These are phyloP conservation scores for Alitta virens DNA, from an alignment of 2,888 invertebrate species.

Conservation along the genomic window DNA sequence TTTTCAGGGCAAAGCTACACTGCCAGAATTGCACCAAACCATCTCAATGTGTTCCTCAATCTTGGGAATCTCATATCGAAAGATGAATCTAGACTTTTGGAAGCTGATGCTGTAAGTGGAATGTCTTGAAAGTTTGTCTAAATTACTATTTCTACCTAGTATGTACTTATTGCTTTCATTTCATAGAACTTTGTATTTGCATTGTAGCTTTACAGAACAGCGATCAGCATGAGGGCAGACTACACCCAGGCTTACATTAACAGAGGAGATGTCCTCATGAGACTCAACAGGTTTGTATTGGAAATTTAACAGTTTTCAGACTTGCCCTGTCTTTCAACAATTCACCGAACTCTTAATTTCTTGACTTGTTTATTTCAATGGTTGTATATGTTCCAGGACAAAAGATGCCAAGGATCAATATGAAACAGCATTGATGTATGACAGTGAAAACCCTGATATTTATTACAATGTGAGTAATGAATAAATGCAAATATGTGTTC, in stretches of 20 bases:
- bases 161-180: too few relatives aligned
- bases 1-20: slow-evolving; percentile 88
- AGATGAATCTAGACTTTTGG: slow-evolving; percentile 85
- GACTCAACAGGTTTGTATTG: slow-evolving; percentile 70
- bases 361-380: slow-evolving; percentile 25
- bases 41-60: slow-evolving; percentile 92
- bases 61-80: slow-evolving; percentile 91
- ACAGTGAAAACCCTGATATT: slow-evolving; percentile 60
- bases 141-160: too few relatives aligned
- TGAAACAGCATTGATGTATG: slow-evolving; percentile 86
- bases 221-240: slow-evolving; percentile 94
- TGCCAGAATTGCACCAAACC: slow-evolving; percentile 91
- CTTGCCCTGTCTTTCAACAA: too few relatives aligned
- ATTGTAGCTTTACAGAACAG: slow-evolving; percentile 77
- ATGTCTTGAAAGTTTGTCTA: too few relatives aligned
- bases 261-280: slow-evolving; percentile 91
- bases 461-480: slow-evolving; percentile 57
- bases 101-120: slow-evolving; percentile 69
- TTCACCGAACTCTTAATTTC: too few relatives aligned
- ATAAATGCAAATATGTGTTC: too few relatives aligned
- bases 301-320: too few relatives aligned
- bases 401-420: slow-evolving; percentile 93
- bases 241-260: slow-evolving; percentile 94
- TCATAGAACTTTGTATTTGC: too few relatives aligned
- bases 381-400: too few relatives aligned